Evolutionary conservation across 1,140 invertebrate genomes (phyloP).

Genomic region (silkworm (Bombyx mori)): ASM3026992v2 NC_085124.1:10251001-10251500

Average conservation of each 20-base stretch:
- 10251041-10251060: background rate
- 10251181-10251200: conserved; percentile 27
- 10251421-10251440: conserved; percentile 18
- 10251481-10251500: conserved; percentile 15
- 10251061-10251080: conserved; percentile 5
- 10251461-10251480: conserved; percentile 22
- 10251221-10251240: conserved; percentile 36
- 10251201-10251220: conserved; percentile 44
- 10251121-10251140: conserved; percentile 51
- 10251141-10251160: conserved; percentile 44
- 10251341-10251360: conserved; percentile 12
- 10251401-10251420: conserved; percentile 13
- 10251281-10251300: conserved; percentile 17
- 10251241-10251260: conserved; percentile 30
- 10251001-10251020: background rate
- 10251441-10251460: conserved; percentile 5
- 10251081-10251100: conserved; percentile 19
- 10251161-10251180: conserved; percentile 53
- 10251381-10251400: conserved; percentile 21
- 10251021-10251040: conserved; percentile 9
- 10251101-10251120: conserved; percentile 42
- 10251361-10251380: conserved; percentile 20
- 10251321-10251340: conserved; percentile 22
- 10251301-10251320: conserved; percentile 18
- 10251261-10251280: conserved; percentile 21